Evolutionary conservation across 1,140 invertebrate species (phyloP).

Genomic region (Meloidogyne exigua): DNA sequence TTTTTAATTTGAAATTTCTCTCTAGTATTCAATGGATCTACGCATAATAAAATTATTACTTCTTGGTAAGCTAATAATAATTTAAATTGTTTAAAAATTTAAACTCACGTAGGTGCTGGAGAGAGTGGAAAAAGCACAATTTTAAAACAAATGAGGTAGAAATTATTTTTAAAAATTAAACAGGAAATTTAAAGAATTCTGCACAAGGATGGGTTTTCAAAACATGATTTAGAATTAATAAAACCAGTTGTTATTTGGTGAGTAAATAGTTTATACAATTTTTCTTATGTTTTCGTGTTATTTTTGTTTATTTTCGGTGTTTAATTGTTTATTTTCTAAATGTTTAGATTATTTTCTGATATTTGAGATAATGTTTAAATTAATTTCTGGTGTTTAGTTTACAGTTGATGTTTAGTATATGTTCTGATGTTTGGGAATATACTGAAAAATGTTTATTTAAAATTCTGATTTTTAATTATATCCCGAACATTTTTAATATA

Average conservation of each 20-base stretch:
- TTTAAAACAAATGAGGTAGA: conserved; percentile 65
- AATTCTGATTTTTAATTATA: neutral
- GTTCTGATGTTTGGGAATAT: neutral
- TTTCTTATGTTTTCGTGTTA: too few relatives aligned
- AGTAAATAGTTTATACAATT: neutral
- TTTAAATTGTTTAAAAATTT: neutral
- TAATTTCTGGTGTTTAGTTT: too few relatives aligned
- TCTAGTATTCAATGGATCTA: conserved; percentile 58
- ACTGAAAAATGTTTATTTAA: neutral
- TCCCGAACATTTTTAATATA: too few relatives aligned
- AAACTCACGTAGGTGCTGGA: conserved; percentile 57
- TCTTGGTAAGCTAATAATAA: conserved; percentile 48
- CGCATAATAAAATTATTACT: conserved; percentile 61
- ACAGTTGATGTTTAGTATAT: too few relatives aligned
- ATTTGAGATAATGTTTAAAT: too few relatives aligned
- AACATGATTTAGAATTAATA: conserved; percentile 60
- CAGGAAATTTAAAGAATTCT: conserved; percentile 41
- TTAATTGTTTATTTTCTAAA: too few relatives aligned
- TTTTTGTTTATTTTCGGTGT: too few relatives aligned
- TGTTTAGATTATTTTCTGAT: too few relatives aligned
- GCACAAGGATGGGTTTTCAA: conserved; percentile 62
- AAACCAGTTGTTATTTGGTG: conserved; percentile 53
- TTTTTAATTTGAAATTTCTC: neutral
- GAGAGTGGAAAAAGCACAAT: conserved; percentile 67
- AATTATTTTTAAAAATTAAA: conserved; percentile 8